Evolutionary conservation across 2,113 vertebrate species (phyloP).

Genomic region (Saccopteryx leptura): DNA sequence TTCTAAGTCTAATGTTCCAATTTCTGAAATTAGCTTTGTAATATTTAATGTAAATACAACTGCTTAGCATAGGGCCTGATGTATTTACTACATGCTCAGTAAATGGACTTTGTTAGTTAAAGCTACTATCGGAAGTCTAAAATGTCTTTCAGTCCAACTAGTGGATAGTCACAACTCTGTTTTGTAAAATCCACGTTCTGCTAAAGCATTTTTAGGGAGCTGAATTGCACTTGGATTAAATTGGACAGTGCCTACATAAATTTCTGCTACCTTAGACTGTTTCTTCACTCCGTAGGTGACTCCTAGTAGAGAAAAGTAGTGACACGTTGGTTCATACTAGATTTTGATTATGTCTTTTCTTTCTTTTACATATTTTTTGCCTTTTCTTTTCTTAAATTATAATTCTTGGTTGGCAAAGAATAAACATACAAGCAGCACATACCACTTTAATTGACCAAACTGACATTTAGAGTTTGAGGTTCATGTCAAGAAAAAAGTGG

Average conservation of each 20-base stretch:
- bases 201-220: not conserved
- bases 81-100: not conserved
- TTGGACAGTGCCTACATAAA: not conserved
- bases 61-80: not conserved
- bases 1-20: not conserved
- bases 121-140: not conserved
- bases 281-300: not conserved
- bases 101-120: not conserved
- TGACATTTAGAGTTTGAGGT: conserved; percentile 20
- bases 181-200: conserved; percentile 20
- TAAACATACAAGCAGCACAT: not conserved
- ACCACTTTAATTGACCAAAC: not conserved
- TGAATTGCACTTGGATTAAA: not conserved
- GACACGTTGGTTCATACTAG: not conserved
- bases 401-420: not conserved
- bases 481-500: conserved; percentile 32
- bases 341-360: not conserved
- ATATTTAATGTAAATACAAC: not conserved
- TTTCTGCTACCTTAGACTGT: not conserved
- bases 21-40: conserved; percentile 8
- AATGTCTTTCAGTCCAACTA: not conserved
- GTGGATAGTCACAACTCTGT: not conserved
- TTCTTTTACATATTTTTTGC: not conserved
- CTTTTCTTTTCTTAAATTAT: conserved; percentile 9
- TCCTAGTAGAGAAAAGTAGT: not conserved